Evolutionary conservation across 2,113 vertebrate species (phyloP).

Genomic region (Zootoca vivipara): DNA sequence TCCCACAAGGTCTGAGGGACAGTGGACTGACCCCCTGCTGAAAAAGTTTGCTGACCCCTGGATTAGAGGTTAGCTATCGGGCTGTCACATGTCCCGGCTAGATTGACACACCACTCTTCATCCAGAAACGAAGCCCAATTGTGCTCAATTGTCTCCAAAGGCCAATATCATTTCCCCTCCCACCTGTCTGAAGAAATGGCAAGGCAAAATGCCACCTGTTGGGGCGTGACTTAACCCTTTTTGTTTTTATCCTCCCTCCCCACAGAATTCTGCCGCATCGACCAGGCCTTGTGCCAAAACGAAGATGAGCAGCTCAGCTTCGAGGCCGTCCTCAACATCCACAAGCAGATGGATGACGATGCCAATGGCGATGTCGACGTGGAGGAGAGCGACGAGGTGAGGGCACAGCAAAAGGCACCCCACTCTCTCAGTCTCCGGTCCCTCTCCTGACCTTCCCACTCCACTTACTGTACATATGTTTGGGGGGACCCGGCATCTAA

Average conservation of each 20-base stretch:
- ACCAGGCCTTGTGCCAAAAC: slow-evolving; percentile 85
- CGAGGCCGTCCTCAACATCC: slow-evolving; percentile 92
- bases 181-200: neutral
- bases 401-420: neutral
- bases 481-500: neutral
- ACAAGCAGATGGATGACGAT: slow-evolving; percentile 98
- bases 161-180: no score
- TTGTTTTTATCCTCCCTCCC: slow-evolving; percentile 1
- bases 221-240: fast-evolving
- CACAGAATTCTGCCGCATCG: slow-evolving; percentile 93
- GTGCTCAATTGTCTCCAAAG: neutral
- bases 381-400: slow-evolving; percentile 91
- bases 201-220: fast-evolving
- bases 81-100: neutral
- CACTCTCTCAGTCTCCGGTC: neutral
- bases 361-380: slow-evolving; percentile 96
- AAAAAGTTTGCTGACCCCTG: no score
- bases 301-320: slow-evolving; percentile 90
- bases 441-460: no score
- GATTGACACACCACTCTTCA: neutral
- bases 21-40: no score
- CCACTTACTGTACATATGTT: neutral
- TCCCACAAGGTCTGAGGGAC: no score
- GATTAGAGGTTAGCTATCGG: no score
- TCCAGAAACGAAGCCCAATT: neutral